Evolutionary conservation across 2,113 vertebrate genomes (phyloP).

Genomic region (Atractosteus spatula): DNA sequence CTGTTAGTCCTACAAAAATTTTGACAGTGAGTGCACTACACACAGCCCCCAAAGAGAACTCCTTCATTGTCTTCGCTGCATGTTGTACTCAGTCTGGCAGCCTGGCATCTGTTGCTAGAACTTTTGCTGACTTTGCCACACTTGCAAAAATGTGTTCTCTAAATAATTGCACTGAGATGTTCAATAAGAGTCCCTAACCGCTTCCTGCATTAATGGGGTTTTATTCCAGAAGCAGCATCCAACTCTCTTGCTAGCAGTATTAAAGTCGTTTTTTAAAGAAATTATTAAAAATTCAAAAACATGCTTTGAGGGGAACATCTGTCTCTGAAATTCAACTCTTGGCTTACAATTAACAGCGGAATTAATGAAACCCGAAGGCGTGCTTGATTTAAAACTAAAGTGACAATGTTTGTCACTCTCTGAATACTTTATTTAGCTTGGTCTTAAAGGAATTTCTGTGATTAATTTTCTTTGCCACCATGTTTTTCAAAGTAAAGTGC

Average conservation of each 20-base stretch:
- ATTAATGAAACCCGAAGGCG: conserved; percentile 4
- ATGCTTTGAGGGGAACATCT: conserved; percentile 18
- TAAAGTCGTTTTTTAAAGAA: background rate
- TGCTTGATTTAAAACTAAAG: background rate
- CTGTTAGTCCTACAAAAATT: background rate
- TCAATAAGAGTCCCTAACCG: background rate
- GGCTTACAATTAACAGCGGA: background rate
- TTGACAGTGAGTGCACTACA: background rate
- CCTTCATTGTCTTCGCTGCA: background rate
- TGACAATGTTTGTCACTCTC: background rate
- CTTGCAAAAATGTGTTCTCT: background rate
- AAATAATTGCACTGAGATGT: conserved; percentile 16
- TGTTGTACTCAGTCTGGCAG: conserved; percentile 3
- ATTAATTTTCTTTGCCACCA: background rate
- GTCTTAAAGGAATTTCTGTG: background rate
- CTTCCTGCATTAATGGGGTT: background rate
- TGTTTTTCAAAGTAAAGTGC: background rate
- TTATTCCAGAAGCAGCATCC: background rate
- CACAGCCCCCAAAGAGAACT: background rate
- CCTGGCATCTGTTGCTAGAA: conserved; percentile 16
- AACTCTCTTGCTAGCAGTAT: background rate
- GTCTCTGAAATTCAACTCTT: conserved; percentile 6
- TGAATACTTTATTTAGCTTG: background rate
- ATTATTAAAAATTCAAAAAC: conserved; percentile 1
- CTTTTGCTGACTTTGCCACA: conserved; percentile 10